phyloP scores from a whole-genome alignment of 2,113 vertebrate genomes.

The Okapia johnstoni region DNA sequence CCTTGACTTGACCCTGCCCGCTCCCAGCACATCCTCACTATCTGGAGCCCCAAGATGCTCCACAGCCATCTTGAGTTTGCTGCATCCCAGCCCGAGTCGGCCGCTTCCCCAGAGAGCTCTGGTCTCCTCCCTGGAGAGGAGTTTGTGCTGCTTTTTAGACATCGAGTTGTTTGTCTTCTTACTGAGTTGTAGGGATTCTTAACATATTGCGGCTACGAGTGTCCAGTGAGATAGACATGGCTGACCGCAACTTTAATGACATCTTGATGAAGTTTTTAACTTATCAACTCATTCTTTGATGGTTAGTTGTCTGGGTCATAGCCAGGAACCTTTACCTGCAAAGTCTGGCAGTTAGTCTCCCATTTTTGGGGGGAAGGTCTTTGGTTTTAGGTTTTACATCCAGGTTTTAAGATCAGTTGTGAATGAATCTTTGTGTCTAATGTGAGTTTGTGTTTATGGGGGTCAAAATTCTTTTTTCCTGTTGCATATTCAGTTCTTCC shows the following conservation, averaged over 20 bases:
- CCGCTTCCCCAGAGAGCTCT: neutral
- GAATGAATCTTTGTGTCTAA: neutral
- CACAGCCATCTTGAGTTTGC: neutral
- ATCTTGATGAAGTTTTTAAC: neutral
- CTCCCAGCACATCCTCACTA: neutral
- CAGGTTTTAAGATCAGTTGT: neutral
- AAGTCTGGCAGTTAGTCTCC: neutral
- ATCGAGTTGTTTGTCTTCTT: neutral
- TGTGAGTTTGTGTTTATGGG: neutral
- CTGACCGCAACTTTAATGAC: neutral
- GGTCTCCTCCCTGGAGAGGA: neutral
- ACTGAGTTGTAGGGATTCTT: neutral
- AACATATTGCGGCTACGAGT: neutral
- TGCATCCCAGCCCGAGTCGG: neutral
- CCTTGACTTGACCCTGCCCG: neutral
- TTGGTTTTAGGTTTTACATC: neutral
- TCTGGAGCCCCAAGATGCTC: neutral
- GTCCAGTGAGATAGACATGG: neutral
- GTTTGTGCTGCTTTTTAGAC: neutral
- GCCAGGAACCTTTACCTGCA: neutral
- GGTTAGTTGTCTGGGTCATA: neutral
- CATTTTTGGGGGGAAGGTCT: neutral
- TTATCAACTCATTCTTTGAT: neutral
- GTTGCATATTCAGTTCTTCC: neutral
- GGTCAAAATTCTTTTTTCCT: neutral